Percentiles rank a stretch among this genome's conserved stretches.
Conservation (phyloP, 2,888 invertebrate species). For the Synanthedon tipuliformis region DNA sequence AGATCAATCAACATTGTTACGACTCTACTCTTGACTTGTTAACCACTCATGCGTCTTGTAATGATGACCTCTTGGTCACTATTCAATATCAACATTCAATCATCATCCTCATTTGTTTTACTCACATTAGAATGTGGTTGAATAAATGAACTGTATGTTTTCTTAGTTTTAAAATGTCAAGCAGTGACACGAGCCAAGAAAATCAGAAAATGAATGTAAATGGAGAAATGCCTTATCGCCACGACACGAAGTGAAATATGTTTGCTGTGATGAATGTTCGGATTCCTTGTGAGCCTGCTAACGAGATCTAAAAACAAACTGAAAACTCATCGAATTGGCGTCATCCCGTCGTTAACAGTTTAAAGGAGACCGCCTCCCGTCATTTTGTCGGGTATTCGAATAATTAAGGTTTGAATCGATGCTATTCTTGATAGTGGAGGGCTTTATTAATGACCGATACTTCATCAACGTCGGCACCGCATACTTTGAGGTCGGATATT, state of each 20-base stretch:
- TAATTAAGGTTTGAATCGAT: constrained; percentile 49
- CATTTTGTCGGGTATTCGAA: constrained; percentile 31
- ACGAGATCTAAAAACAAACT: constrained; percentile 57
- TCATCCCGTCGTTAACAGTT: constrained; percentile 35
- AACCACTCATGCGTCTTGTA: constrained; percentile 9
- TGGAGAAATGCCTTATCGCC: constrained; percentile 49
- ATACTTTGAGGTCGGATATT: not conserved
- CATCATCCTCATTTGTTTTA: constrained; percentile 7
- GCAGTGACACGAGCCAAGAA: constrained; percentile 13
- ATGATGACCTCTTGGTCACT: constrained; percentile 22
- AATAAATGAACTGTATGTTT: constrained; percentile 32
- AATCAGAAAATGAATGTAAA: constrained; percentile 36
- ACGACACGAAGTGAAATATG: constrained; percentile 45
- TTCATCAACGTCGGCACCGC: constrained; percentile 48
- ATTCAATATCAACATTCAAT: constrained; percentile 15
- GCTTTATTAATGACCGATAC: constrained; percentile 49
- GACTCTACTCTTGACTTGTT: constrained; percentile 22
- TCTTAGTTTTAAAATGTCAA: constrained; percentile 50
- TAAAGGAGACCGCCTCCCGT: constrained; percentile 39
- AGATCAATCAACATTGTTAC: constrained; percentile 25
- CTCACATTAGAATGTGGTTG: constrained; percentile 4
- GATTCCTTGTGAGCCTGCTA: constrained; percentile 39
- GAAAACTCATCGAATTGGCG: constrained; percentile 35
- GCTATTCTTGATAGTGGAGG: constrained; percentile 39
- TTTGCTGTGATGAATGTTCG: constrained; percentile 45